Conservation (phyloP, 2,888 invertebrate species). For the Clivina fossor region DNA sequence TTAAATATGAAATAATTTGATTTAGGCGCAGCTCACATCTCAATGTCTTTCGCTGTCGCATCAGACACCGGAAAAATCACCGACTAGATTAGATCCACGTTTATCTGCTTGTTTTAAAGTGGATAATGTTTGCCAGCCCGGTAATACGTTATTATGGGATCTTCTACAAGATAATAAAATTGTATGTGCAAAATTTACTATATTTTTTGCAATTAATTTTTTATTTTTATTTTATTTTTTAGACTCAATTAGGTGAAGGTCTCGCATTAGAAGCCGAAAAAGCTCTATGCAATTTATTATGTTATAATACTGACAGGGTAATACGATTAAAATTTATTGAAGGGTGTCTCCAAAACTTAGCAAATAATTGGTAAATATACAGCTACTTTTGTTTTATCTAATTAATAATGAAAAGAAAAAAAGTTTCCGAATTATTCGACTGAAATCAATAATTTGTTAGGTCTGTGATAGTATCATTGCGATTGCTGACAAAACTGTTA, state of each 20-base stretch:
- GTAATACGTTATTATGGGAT: conserved; percentile 93
- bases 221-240: conserved; percentile 41
- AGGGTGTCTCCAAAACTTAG: conserved; percentile 87
- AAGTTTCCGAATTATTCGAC: neutral
- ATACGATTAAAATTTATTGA: conserved; percentile 94
- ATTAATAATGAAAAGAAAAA: conserved; percentile 34
- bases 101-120: conserved; percentile 53
- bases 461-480: conserved; percentile 86
- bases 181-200: conserved; percentile 56
- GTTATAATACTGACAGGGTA: conserved; percentile 86
- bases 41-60: conserved; percentile 50
- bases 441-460: conserved; percentile 50
- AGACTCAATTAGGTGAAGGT: conserved; percentile 86
- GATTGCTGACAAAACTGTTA: conserved; percentile 85
- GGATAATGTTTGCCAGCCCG: conserved; percentile 80
- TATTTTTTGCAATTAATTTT: conserved; percentile 5
- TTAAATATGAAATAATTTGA: conserved; percentile 10
- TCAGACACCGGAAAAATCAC: conserved; percentile 49
- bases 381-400: conserved; percentile 19
- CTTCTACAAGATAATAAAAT: conserved; percentile 88
- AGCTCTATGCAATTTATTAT: conserved; percentile 83
- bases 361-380: conserved; percentile 69
- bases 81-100: conserved; percentile 51
- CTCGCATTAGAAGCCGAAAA: conserved; percentile 93
- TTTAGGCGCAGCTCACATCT: conserved; percentile 47